phyloP scores from a whole-genome alignment of 2,113 vertebrate genomes.

The Periophthalmodon schlosseri region DNA sequence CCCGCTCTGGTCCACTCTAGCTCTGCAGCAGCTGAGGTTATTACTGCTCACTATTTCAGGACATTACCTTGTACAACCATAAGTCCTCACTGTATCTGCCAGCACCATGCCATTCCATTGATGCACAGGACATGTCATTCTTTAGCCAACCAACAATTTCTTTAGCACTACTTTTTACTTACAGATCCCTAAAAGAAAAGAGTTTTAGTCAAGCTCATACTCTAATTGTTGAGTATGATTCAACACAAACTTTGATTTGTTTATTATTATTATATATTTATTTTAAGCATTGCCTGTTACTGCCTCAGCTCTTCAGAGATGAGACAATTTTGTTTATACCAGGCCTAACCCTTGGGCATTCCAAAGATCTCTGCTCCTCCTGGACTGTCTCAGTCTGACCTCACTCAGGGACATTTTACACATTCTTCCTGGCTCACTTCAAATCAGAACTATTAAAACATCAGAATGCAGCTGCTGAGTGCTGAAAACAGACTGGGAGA shows the following conservation, averaged over 20 bases:
- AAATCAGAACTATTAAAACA: constrained; percentile 10
- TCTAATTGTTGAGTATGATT: too few relatives aligned
- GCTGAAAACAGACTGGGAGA: constrained; percentile 11
- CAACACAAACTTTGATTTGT: too few relatives aligned
- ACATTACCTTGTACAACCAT: background rate
- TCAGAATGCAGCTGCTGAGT: constrained; percentile 28
- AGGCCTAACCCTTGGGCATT: background rate
- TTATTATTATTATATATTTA: background rate
- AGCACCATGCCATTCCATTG: too few relatives aligned
- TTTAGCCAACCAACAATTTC: too few relatives aligned
- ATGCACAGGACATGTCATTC: too few relatives aligned
- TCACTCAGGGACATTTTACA: constrained; percentile 14
- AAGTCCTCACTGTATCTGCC: constrained; percentile 5
- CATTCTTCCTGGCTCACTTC: background rate
- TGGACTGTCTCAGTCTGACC: constrained; percentile 14
- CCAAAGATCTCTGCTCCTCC: background rate
- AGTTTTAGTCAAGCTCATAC: too few relatives aligned
- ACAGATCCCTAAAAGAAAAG: too few relatives aligned
- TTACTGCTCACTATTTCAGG: constrained; percentile 50
- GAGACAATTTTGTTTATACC: background rate
- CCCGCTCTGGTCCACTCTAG: constrained; percentile 25
- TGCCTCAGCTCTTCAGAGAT: background rate
- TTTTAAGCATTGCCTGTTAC: background rate
- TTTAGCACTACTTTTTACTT: too few relatives aligned
- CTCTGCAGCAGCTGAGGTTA: constrained; percentile 52